phyloP scores from a whole-genome alignment of 2,888 invertebrate genomes.

The Napeogenes sylphis region DNA sequence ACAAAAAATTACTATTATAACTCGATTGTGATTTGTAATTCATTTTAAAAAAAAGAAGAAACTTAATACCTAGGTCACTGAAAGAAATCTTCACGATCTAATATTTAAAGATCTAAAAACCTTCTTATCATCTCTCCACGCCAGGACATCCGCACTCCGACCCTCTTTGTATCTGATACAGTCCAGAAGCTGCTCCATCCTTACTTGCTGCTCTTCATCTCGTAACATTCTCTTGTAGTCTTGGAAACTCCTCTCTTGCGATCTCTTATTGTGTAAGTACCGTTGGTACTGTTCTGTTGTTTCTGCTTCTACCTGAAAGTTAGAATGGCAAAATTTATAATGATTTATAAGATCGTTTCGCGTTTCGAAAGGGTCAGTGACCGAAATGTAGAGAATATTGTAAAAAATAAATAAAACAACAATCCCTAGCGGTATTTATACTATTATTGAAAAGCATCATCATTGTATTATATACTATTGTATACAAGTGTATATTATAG shows the following conservation, averaged over 20 bases:
- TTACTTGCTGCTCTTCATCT: slow-evolving; percentile 43
- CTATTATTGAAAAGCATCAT: no score
- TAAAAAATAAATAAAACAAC: no score
- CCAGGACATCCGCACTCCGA: slow-evolving; percentile 46
- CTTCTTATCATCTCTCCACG: slow-evolving; percentile 53
- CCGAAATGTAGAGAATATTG: no score
- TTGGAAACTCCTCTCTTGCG: slow-evolving; percentile 59
- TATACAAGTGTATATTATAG: no score
- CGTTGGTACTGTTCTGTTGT: slow-evolving; percentile 64
- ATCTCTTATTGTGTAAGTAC: slow-evolving; percentile 62
- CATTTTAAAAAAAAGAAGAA: no score
- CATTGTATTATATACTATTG: no score
- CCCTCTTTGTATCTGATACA: slow-evolving; percentile 55
- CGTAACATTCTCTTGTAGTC: slow-evolving; percentile 58
- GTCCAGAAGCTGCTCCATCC: slow-evolving; percentile 43
- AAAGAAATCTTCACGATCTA: no score
- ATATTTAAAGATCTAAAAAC: slow-evolving; percentile 33
- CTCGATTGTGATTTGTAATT: no score
- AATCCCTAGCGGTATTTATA: no score
- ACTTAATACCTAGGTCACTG: no score
- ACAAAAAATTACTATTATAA: no score
- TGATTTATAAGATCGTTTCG: not conserved
- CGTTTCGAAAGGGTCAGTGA: no score
- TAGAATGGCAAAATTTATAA: not conserved
- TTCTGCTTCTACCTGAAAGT: slow-evolving; percentile 58